Percentiles rank a stretch among this genome's conserved stretches.
Evolutionary conservation across 2,888 invertebrate genomes (phyloP).

Genomic region (Xanthia togata): DNA sequence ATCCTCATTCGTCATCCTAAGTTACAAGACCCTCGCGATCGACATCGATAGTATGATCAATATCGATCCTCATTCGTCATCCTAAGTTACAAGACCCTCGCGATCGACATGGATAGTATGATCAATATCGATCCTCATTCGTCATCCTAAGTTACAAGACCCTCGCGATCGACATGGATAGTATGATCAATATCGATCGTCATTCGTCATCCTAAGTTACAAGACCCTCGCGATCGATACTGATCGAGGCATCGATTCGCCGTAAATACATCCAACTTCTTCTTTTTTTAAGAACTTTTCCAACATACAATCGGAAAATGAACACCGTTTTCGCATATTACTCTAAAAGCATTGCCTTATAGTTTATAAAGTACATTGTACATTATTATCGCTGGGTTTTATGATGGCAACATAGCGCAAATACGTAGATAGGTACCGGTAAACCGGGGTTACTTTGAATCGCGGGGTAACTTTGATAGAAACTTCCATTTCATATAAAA

Average conservation of each 20-base stretch:
- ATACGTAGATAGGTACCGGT: neutral
- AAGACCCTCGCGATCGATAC: neutral
- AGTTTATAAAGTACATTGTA: too few relatives aligned
- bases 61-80: neutral
- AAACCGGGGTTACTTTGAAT: too few relatives aligned
- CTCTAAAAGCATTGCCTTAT: slow-evolving; percentile 9
- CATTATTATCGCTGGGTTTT: slow-evolving; percentile 33
- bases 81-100: neutral
- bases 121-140: neutral
- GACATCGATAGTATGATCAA: neutral
- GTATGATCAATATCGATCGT: neutral
- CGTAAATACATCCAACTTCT: neutral
- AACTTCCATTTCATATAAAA: too few relatives aligned
- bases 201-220: neutral
- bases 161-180: neutral
- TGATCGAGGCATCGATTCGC: neutral
- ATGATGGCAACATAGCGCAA: slow-evolving; percentile 9
- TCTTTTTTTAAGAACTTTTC: too few relatives aligned
- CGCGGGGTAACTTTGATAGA: too few relatives aligned
- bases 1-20: neutral
- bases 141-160: neutral
- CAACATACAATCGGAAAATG: neutral
- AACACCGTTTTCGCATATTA: neutral
- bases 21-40: neutral
- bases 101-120: neutral